These are phyloP conservation scores for Hippocampus barbouri DNA, from an alignment of 2,113 vertebrate species.

Conservation along the genomic window DNA sequence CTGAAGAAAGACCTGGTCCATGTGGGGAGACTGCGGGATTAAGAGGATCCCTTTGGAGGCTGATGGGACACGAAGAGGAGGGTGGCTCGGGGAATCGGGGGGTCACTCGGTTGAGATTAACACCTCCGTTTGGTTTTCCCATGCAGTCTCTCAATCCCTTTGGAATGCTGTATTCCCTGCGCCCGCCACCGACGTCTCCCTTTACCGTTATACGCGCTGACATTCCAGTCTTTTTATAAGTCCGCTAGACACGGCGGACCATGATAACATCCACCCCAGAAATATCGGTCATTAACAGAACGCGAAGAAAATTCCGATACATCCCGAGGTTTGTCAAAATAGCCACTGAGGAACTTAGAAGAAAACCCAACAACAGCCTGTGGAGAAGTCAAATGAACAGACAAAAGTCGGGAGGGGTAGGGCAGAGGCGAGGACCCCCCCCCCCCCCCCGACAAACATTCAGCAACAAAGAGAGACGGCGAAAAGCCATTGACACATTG, in stretches of 20 bases:
- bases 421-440: neutral
- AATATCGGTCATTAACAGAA: neutral
- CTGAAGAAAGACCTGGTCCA: constrained; percentile 13
- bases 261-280: neutral
- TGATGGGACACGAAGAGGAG: constrained; percentile 37
- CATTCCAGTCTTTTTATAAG: neutral
- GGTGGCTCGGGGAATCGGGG: neutral
- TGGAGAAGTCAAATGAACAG: neutral
- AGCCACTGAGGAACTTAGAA: neutral
- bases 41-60: constrained; percentile 37
- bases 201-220: constrained; percentile 8
- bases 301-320: neutral
- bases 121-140: constrained; percentile 62
- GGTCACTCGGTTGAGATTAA: constrained; percentile 49
- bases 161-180: constrained; percentile 53
- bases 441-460: neutral
- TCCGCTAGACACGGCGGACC: neutral
- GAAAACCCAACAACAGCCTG: neutral
- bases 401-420: too few relatives aligned
- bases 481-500: too few relatives aligned
- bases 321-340: neutral
- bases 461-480: neutral
- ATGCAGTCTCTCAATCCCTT: constrained; percentile 45
- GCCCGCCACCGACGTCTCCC: constrained; percentile 40
- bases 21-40: constrained; percentile 44